Evolutionary conservation across 2,888 invertebrate species (phyloP).

Genomic region (Erebia ligea): DNA sequence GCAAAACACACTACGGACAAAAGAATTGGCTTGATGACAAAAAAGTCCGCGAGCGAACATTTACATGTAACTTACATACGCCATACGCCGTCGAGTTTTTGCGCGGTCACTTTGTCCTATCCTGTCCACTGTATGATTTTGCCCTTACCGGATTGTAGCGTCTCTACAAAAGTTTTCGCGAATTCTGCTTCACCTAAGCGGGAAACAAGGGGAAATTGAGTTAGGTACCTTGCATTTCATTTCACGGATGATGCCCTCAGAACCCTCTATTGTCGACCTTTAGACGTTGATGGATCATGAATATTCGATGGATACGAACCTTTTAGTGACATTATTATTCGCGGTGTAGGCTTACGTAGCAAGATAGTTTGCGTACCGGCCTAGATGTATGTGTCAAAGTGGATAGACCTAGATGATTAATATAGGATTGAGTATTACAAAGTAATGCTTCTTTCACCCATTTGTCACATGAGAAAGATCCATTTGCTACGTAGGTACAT

Average conservation of each 20-base stretch:
- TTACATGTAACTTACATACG: no score
- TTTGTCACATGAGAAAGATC: no score
- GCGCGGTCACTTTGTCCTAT: no score
- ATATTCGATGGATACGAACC: conserved; percentile 26
- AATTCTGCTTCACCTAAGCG: conserved; percentile 50
- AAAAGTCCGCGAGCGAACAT: no score
- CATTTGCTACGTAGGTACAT: no score
- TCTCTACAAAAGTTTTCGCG: conserved; percentile 59
- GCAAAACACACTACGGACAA: no score
- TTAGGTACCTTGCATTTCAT: conserved; percentile 60
- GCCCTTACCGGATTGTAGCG: conserved; percentile 32
- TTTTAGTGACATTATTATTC: conserved; percentile 27
- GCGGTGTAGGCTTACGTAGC: conserved; percentile 9
- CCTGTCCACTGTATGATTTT: no score
- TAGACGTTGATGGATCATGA: conserved; percentile 30
- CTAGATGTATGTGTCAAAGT: background rate
- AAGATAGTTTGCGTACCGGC: conserved; percentile 4
- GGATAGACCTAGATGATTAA: no score
- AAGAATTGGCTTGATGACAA: no score
- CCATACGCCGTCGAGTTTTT: no score
- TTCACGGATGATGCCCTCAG: conserved; percentile 51
- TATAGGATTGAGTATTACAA: no score
- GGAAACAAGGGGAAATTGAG: conserved; percentile 63
- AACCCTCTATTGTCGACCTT: conserved; percentile 49
- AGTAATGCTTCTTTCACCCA: no score